Percentiles rank a stretch among this genome's conserved stretches.
Conservation (phyloP, 2,888 invertebrate species). For the Ophion ellenae region DNA sequence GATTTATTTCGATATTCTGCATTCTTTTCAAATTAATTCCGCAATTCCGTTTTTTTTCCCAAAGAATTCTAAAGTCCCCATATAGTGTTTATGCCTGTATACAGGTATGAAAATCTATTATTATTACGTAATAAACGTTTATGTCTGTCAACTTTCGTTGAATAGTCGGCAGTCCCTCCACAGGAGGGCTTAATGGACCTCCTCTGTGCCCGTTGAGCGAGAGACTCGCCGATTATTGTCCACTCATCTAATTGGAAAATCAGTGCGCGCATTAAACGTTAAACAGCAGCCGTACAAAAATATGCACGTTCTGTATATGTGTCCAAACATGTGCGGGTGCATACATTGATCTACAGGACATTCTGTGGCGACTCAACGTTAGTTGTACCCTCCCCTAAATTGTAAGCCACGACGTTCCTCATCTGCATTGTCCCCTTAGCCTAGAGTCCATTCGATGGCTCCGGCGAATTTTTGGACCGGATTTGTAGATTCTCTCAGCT, state of each 20-base stretch:
- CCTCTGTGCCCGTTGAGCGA: not conserved
- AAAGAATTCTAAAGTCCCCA: no score
- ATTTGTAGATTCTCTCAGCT: not conserved
- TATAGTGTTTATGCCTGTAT: not conserved
- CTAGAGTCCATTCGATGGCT: no score
- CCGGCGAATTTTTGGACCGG: no score
- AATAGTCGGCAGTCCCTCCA: slow-evolving; percentile 1
- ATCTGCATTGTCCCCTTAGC: not conserved
- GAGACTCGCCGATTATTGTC: slow-evolving; percentile 50
- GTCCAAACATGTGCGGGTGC: no score
- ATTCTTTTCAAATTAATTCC: no score
- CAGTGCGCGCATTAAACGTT: slow-evolving; percentile 52
- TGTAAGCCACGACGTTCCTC: not conserved
- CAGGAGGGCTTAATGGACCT: slow-evolving; percentile 34
- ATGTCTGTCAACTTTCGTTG: slow-evolving; percentile 31
- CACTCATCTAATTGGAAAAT: slow-evolving; percentile 54
- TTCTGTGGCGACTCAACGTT: not conserved
- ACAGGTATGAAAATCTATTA: not conserved
- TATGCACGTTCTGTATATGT: not conserved
- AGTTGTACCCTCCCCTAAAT: not conserved
- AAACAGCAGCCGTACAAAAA: slow-evolving; percentile 9
- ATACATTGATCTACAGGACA: not conserved
- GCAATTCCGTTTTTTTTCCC: no score
- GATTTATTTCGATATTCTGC: no score
- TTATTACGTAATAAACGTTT: not conserved